These are phyloP conservation scores for Heteromurus nitidus DNA, from an alignment of 2,888 invertebrate genomes.

Conservation along the genomic window DNA sequence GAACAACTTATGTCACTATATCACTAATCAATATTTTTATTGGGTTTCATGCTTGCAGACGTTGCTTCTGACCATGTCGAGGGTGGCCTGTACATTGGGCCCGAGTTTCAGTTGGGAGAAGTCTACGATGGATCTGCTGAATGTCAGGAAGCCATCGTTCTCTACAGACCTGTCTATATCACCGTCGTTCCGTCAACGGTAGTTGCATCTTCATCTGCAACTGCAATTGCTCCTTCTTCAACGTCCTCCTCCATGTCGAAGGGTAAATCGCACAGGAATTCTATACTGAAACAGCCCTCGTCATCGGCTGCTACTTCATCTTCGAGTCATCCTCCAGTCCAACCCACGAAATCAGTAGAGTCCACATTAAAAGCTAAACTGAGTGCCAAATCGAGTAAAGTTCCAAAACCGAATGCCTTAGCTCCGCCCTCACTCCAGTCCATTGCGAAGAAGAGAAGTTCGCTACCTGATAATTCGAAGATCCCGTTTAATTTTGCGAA, in stretches of 20 bases:
- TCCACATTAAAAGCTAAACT: constrained; percentile 22
- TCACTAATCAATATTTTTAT: too few relatives aligned
- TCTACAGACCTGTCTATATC: constrained; percentile 81
- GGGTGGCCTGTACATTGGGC: constrained; percentile 79
- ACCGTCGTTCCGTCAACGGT: constrained; percentile 63
- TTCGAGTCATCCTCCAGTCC: background rate
- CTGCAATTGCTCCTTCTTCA: background rate
- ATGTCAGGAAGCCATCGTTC: constrained; percentile 79
- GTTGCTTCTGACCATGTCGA: constrained; percentile 84
- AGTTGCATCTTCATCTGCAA: background rate
- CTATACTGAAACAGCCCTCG: constrained; percentile 15
- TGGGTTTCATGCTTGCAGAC: too few relatives aligned
- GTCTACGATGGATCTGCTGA: constrained; percentile 83
- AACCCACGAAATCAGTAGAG: constrained; percentile 5
- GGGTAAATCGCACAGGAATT: constrained; percentile 36
- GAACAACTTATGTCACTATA: too few relatives aligned
- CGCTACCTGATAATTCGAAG: constrained; percentile 50
- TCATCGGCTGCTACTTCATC: constrained; percentile 14
- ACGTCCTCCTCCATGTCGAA: background rate
- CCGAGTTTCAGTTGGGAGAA: constrained; percentile 85
- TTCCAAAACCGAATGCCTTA: constrained; percentile 50
- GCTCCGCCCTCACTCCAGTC: constrained; percentile 54
- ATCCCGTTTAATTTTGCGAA: constrained; percentile 31
- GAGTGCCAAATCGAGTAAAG: constrained; percentile 30
- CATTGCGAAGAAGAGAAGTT: constrained; percentile 56